Conservation (phyloP, 2,113 vertebrate genomes). For the Halichoeres trimaculatus region DNA sequence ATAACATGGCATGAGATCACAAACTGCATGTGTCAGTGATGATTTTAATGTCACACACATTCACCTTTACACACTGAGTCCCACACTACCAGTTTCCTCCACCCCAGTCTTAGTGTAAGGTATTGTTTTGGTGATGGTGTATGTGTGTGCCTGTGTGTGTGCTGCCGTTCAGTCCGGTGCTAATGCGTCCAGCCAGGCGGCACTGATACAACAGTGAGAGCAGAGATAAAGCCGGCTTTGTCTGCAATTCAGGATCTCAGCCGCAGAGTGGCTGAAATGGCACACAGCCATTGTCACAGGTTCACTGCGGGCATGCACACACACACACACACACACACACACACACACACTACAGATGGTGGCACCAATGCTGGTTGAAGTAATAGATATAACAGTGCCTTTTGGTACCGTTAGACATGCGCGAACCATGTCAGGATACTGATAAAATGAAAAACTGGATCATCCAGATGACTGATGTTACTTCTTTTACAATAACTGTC, state of each 20-base stretch:
- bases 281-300: conserved; percentile 72
- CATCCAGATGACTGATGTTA: neutral
- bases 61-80: conserved; percentile 2
- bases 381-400: conserved; percentile 26
- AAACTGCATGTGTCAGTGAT: no score
- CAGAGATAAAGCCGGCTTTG: conserved; percentile 76
- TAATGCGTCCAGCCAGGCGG: conserved; percentile 73
- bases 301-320: conserved; percentile 66
- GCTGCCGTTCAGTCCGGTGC: conserved; percentile 43
- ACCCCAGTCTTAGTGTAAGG: conserved; percentile 38
- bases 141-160: neutral
- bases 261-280: conserved; percentile 67
- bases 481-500: no score
- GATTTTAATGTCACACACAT: conserved; percentile 23
- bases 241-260: conserved; percentile 65
- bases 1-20: no score
- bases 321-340: conserved; percentile 25
- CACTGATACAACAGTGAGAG: conserved; percentile 70
- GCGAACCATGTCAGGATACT: conserved; percentile 4
- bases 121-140: conserved; percentile 46
- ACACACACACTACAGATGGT: conserved; percentile 9
- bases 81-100: conserved; percentile 30
- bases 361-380: conserved; percentile 7
- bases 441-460: conserved; percentile 21
- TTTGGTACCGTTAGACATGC: conserved; percentile 11